Conservation (phyloP, 2,888 invertebrate species). For the Drosophila anceps region DNA sequence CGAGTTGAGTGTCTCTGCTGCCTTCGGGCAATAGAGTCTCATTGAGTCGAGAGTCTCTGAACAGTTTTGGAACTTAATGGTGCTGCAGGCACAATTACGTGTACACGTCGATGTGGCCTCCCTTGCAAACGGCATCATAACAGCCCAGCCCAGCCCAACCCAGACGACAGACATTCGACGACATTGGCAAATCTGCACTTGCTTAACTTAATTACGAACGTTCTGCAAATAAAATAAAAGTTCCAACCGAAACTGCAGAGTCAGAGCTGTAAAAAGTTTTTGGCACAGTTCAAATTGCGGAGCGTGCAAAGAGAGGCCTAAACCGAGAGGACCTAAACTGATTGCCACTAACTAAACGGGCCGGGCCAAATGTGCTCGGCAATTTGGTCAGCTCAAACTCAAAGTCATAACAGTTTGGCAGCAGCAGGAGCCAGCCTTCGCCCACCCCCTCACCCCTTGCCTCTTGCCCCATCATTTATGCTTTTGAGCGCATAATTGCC, state of each 20-base stretch:
- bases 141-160: background rate
- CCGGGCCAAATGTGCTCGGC: slow-evolving; percentile 50
- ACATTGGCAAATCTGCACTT: slow-evolving; percentile 74
- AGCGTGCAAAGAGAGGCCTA: slow-evolving; percentile 18
- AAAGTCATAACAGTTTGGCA: slow-evolving; percentile 75
- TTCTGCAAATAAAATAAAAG: slow-evolving; percentile 73
- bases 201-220: slow-evolving; percentile 74
- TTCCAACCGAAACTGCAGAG: slow-evolving; percentile 52
- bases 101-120: slow-evolving; percentile 7
- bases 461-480: slow-evolving; percentile 68
- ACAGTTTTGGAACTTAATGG: slow-evolving; percentile 6
- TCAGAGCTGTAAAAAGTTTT: slow-evolving; percentile 63
- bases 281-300: slow-evolving; percentile 31
- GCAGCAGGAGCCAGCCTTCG: slow-evolving; percentile 1
- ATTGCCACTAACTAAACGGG: slow-evolving; percentile 48
- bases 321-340: slow-evolving; percentile 40
- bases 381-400: slow-evolving; percentile 66
- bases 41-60: slow-evolving; percentile 7
- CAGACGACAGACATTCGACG: slow-evolving; percentile 33
- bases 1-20: slow-evolving; percentile 20
- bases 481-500: slow-evolving; percentile 80
- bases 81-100: slow-evolving; percentile 27
- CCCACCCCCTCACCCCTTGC: background rate
- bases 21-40: background rate
- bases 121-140: background rate